A percentile compares a stretch with the other conserved stretches of the same genome.
These are phyloP conservation scores for Penelope pileata DNA, from an alignment of 2,113 vertebrate species.

Conservation along the genomic window DNA sequence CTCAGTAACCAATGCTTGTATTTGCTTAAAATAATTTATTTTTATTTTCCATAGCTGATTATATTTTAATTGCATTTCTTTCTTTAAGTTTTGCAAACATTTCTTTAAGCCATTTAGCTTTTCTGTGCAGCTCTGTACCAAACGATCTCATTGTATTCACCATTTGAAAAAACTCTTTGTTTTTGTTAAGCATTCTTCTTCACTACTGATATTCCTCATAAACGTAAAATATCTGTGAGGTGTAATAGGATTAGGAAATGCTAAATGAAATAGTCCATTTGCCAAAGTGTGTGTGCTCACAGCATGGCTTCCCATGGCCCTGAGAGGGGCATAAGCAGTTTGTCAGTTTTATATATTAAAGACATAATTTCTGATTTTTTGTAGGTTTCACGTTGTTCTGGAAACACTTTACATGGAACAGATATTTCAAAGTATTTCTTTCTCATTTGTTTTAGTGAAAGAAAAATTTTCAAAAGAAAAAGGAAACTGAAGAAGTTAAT, in stretches of 20 bases:
- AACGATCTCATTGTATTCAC: slow-evolving; percentile 27
- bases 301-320: not conserved
- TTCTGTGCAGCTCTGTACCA: slow-evolving; percentile 38
- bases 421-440: slow-evolving; percentile 37
- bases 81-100: slow-evolving; percentile 32
- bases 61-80: not conserved
- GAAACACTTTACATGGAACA: not conserved
- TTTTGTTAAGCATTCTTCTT: slow-evolving; percentile 19
- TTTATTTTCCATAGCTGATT: not conserved
- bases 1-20: not conserved
- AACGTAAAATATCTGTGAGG: not conserved
- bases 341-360: not conserved
- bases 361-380: not conserved
- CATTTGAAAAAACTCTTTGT: slow-evolving; percentile 25
- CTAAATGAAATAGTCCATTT: not conserved
- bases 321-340: not conserved
- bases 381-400: not conserved
- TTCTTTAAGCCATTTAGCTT: slow-evolving; percentile 44
- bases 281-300: not conserved
- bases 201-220: not conserved
- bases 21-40: not conserved
- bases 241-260: not conserved
- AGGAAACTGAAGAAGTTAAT: slow-evolving; percentile 69
- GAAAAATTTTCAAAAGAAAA: slow-evolving; percentile 55
- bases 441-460: slow-evolving; percentile 64